Conservation (phyloP, 2,888 invertebrate species). For the Cryptocephalus primarius region DNA sequence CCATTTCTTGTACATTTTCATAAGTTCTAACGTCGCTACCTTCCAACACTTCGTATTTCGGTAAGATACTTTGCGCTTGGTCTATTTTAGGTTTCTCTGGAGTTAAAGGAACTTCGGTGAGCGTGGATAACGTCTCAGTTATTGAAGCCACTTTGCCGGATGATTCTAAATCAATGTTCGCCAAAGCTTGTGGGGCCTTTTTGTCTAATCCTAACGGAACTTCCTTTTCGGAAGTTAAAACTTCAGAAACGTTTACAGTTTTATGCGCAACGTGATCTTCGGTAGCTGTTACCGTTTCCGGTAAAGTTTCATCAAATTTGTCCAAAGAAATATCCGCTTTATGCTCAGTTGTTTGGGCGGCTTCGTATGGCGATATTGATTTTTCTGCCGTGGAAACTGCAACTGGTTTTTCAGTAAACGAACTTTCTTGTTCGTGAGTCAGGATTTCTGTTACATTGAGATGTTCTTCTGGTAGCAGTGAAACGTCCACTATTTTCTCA, state of each 20-base stretch:
- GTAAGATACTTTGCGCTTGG: conserved; percentile 9
- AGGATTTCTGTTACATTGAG: conserved; percentile 33
- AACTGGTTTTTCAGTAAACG: conserved; percentile 22
- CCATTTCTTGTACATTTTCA: conserved; percentile 25
- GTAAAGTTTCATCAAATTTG: conserved; percentile 15
- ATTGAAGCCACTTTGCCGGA: conserved; percentile 23
- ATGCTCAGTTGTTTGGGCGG: conserved; percentile 21
- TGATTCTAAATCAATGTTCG: conserved; percentile 26
- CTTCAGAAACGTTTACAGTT: conserved; percentile 17
- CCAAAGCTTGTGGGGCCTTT: conserved; percentile 17
- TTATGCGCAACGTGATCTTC: conserved; percentile 16
- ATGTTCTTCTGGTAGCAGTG: conserved; percentile 35
- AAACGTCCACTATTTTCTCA: conserved; percentile 35
- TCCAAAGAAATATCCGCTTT: conserved; percentile 19
- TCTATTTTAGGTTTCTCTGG: conserved; percentile 8
- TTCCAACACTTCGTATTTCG: conserved; percentile 12
- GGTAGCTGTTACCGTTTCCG: conserved; percentile 14
- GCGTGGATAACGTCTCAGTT: conserved; percentile 29
- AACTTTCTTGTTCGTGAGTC: conserved; percentile 27
- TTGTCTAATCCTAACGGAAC: conserved; percentile 1
- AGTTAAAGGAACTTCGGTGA: conserved; percentile 29
- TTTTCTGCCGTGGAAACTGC: conserved; percentile 18
- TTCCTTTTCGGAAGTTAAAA: conserved; percentile 18
- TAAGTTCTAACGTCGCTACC: conserved; percentile 9
- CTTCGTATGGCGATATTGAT: conserved; percentile 26